Conservation (phyloP, 2,113 vertebrate genomes). For the Tichodroma muraria region DNA sequence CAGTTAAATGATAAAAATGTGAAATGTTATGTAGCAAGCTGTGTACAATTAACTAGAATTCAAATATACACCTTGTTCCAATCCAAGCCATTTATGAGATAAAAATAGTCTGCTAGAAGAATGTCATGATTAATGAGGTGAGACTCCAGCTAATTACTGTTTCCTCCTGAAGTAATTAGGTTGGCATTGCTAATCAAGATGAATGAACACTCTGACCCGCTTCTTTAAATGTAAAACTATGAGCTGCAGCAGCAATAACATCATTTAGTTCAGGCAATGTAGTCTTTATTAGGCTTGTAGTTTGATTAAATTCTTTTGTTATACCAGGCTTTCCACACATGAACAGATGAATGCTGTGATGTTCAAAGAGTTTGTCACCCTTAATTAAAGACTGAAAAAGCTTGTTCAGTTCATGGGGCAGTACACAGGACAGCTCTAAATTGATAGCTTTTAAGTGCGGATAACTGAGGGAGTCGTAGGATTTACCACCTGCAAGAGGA, state of each 20-base stretch:
- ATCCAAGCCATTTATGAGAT: constrained; percentile 96
- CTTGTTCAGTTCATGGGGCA: constrained; percentile 72
- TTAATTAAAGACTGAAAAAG: constrained; percentile 81
- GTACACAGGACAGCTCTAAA: constrained; percentile 73
- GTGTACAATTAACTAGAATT: constrained; percentile 94
- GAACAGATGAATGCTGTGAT: constrained; percentile 76
- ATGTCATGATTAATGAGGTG: constrained; percentile 99
- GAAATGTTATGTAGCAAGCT: constrained; percentile 78
- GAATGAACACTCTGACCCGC: constrained; percentile 84
- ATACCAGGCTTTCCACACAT: constrained; percentile 72
- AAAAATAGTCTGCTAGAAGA: constrained; percentile 95
- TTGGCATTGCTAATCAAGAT: constrained; percentile 93
- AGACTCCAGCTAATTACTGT: constrained; percentile 98
- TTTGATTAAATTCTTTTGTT: constrained; percentile 86
- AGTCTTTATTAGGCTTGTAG: constrained; percentile 79
- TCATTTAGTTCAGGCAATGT: constrained; percentile 77
- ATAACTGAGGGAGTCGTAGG: constrained; percentile 58
- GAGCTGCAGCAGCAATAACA: constrained; percentile 74
- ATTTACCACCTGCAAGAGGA: constrained; percentile 48
- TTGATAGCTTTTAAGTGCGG: constrained; percentile 77
- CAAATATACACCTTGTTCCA: constrained; percentile 88
- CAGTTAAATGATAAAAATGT: constrained; percentile 78
- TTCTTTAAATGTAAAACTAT: constrained; percentile 80
- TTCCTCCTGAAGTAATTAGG: constrained; percentile 98
- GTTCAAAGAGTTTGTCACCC: constrained; percentile 82